Base-by-base conservation (phyloP, 2,113 vertebrate genomes). In the Cyrtonyx montezumae region DNA sequence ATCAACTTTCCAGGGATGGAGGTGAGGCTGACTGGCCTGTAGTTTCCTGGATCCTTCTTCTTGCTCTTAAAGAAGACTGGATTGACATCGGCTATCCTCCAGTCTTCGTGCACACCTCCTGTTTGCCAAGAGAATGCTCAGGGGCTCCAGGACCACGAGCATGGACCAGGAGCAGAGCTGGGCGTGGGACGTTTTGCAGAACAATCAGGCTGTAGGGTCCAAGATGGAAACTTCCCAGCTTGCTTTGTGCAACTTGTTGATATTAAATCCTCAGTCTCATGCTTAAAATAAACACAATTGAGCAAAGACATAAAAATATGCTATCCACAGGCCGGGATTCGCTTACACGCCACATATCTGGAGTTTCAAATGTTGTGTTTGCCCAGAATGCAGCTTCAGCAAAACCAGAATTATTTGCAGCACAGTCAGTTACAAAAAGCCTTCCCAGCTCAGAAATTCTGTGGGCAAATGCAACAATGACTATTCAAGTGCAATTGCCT, bases 371-470 rank as follows among this genome's bases (percentile, higher is more conserved):
- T 0, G 3, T 55, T 77, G 59, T n/a, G 21, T 88, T 96, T 90
- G 79, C 88, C 85, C 88, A 90, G 85, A 93, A 68, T 40, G 90
- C 90, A 88, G 85, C 73, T 96, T 96, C 92, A 96, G 93, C 90
- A 94, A 93, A 96, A 96, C 93, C 92, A 93, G 93, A 96, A 96
- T 76, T 96, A 94, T 96, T 94, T 93, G 76, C 93, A 88, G 92
- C 89, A 74, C 51, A 92, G 49, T 79, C 79, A 45, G 71, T 83
- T 43, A 51, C 85, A 94, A 43, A 56, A 79, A 84, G 25, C 70
- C 86, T 93, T 96, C 76, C 71, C 82, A 96, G 85, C 85, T 95
- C 68, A 90, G 61, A 93, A 80, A 49, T 90, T 90, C 55, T 77
- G 9, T 82, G 91, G 92, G 79, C 71, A 93, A 90, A 93, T 91